Percentiles rank a stretch among this genome's conserved stretches.
phyloP scores from a whole-genome alignment of 2,888 invertebrate species.

The Chromoteleia sp. region DNA sequence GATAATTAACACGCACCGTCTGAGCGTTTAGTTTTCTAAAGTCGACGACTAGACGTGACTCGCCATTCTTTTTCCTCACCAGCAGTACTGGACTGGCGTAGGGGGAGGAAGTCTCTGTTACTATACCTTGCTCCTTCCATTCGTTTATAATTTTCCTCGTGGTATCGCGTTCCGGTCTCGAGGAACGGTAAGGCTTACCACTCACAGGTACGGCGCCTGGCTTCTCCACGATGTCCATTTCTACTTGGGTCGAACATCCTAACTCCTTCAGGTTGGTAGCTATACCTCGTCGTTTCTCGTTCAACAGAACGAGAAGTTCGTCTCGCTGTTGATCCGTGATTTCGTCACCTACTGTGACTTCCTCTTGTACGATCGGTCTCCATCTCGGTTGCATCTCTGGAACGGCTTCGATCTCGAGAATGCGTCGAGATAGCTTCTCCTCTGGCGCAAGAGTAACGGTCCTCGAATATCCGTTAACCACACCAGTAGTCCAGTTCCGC shows the following conservation, averaged over 20 bases:
- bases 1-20: no score
- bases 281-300: background rate
- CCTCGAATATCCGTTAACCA: background rate
- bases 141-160: background rate
- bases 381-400: conserved; percentile 1
- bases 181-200: background rate
- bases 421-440: background rate
- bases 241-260: background rate
- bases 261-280: background rate
- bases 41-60: no score
- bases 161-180: background rate
- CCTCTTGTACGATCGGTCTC: background rate
- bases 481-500: conserved; percentile 1
- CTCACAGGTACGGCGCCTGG: conserved; percentile 6
- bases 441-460: background rate
- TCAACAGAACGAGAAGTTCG: conserved; percentile 18
- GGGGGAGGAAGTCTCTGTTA: background rate
- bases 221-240: background rate
- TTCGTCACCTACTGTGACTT: background rate
- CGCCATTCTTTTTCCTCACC: no score
- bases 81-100: no score
- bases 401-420: background rate
- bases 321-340: conserved; percentile 22
- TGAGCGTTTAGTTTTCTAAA: no score
- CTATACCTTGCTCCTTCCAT: conserved; percentile 6